Evolutionary conservation across 2,797 vertebrate species (phyloP).

Genomic region (Anolis apletophallus): DNA sequence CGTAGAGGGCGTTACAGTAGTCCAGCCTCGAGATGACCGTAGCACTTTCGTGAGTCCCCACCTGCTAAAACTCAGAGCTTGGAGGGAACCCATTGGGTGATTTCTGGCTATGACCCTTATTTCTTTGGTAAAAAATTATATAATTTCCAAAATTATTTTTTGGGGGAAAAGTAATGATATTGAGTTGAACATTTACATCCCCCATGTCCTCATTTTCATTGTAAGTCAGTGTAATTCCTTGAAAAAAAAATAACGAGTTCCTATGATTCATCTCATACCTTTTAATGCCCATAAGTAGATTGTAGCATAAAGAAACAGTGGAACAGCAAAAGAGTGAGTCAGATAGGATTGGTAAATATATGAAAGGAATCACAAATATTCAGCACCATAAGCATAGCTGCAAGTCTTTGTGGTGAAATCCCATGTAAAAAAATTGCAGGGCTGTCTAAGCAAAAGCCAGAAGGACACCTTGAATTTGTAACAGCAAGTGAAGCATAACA

Average conservation of each 20-base stretch:
- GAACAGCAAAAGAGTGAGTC: neutral
- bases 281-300: neutral
- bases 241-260: neutral
- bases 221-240: no score
- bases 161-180: no score
- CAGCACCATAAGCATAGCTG: neutral
- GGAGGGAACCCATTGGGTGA: neutral
- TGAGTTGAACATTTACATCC: no score
- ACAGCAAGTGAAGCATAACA: slow-evolving; percentile 58
- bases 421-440: slow-evolving; percentile 41
- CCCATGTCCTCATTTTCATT: no score
- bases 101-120: no score
- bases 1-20: no score
- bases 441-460: slow-evolving; percentile 59
- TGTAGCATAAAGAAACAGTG: slow-evolving; percentile 2
- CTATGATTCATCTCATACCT: neutral
- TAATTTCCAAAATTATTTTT: no score
- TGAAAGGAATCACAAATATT: neutral
- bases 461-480: slow-evolving; percentile 57
- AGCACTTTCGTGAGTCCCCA: no score
- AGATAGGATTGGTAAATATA: slow-evolving; percentile 30
- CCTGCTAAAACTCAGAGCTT: neutral
- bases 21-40: no score
- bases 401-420: slow-evolving; percentile 24
- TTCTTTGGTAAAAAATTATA: no score